phyloP scores from a whole-genome alignment of 2,797 vertebrate genomes.

The Sebastes cheni region DNA sequence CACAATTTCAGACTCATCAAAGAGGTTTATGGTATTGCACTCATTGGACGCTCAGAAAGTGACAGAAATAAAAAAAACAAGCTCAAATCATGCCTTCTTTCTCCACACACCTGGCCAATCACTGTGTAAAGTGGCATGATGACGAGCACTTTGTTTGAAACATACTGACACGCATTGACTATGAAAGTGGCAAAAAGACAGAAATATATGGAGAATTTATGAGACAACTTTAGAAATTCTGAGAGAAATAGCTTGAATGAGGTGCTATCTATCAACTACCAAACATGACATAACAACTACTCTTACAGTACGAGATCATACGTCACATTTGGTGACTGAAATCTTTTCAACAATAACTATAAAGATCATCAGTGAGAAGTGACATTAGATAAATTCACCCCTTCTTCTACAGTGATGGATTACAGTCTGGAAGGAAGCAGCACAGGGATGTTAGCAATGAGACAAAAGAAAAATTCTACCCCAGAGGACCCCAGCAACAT shows the following conservation, averaged over 20 bases:
- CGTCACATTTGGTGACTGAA: neutral
- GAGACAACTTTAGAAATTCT: neutral
- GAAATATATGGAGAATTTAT: neutral
- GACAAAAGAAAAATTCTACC: neutral
- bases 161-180: neutral
- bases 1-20: neutral
- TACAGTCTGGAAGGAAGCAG: neutral
- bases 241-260: neutral
- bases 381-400: neutral
- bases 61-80: neutral
- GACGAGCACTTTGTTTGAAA: neutral
- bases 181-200: neutral
- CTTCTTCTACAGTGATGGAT: neutral
- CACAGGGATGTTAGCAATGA: neutral
- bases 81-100: neutral
- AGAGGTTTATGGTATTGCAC: too few species aligned
- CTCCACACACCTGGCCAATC: neutral
- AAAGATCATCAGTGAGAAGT: neutral
- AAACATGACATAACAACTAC: neutral
- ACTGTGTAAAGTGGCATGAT: neutral
- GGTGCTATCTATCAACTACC: neutral
- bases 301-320: neutral
- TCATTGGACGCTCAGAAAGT: neutral
- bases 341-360: constrained; percentile 19
- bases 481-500: neutral